These are phyloP conservation scores for Semotilus atromaculatus DNA, from an alignment of 2,797 vertebrate species.

Conservation along the genomic window DNA sequence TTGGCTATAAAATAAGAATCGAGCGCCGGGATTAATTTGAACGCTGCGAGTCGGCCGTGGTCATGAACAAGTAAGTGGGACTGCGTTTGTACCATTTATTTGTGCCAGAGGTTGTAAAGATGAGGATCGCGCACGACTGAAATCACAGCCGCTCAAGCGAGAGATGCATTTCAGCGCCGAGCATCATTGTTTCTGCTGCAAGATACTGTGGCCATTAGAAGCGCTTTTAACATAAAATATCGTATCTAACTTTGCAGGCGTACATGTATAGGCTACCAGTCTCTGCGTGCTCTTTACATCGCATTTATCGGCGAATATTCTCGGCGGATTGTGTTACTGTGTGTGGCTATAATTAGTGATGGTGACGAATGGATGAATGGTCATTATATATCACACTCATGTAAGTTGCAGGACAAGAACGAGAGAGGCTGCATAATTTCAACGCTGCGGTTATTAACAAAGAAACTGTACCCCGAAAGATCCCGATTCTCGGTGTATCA, in stretches of 20 bases:
- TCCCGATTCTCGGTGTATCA: neutral
- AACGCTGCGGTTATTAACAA: neutral
- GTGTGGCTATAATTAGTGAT: conserved; percentile 38
- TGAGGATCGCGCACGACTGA: conserved; percentile 61
- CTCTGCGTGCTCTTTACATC: conserved; percentile 43
- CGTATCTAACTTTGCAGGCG: neutral
- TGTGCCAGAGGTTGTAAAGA: neutral
- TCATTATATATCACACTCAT: conserved; percentile 1
- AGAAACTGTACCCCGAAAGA: neutral
- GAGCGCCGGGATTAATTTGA: conserved; percentile 67
- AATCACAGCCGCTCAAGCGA: conserved; percentile 60
- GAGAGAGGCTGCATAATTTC: neutral
- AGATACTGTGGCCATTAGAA: neutral
- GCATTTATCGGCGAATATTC: conserved; percentile 12
- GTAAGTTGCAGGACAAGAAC: neutral
- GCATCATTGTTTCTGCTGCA: conserved; percentile 83
- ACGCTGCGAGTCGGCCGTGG: conserved; percentile 70
- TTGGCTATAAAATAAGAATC: conserved; percentile 79
- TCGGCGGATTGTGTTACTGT: conserved; percentile 39
- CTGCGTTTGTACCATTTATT: neutral
- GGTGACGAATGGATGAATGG: conserved; percentile 69
- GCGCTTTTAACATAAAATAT: conserved; percentile 39
- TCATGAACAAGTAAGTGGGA: conserved; percentile 80
- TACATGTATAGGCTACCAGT: neutral
- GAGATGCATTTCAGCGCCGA: conserved; percentile 69